These are phyloP conservation scores for Corydoras sp. DNA, from an alignment of 2,113 vertebrate species.

Conservation along the genomic window DNA sequence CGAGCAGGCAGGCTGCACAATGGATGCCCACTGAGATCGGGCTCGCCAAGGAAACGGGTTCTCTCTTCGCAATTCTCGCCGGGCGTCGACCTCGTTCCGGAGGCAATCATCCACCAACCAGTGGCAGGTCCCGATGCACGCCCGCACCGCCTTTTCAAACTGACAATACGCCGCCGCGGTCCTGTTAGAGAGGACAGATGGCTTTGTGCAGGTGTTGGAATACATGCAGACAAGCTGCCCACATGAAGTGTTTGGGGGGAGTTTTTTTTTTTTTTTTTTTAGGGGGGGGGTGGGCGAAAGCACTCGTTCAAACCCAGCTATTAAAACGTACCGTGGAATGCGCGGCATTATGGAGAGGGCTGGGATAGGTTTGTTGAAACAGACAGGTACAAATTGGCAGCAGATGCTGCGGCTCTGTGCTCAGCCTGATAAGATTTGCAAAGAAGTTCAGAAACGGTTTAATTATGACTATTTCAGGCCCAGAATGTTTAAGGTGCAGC, in stretches of 20 bases:
- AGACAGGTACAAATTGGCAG: too few species aligned
- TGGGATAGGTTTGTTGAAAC: too few species aligned
- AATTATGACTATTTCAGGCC: too few species aligned
- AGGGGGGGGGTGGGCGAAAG: too few species aligned
- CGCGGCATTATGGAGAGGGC: too few species aligned
- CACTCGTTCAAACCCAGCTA: too few species aligned
- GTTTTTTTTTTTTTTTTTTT: too few species aligned
- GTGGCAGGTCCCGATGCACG: constrained; percentile 25
- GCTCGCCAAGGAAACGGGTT: constrained; percentile 19
- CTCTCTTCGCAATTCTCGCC: constrained; percentile 31
- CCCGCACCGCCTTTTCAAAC: constrained; percentile 31
- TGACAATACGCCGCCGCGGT: constrained; percentile 34
- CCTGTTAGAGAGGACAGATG: constrained; percentile 36
- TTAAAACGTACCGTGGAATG: too few species aligned
- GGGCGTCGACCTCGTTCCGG: constrained; percentile 23
- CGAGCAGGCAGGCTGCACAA: constrained; percentile 21
- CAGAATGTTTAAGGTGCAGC: too few species aligned
- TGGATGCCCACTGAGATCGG: constrained; percentile 20
- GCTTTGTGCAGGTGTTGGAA: constrained; percentile 42
- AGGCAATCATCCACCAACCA: constrained; percentile 15
- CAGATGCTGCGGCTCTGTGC: too few species aligned
- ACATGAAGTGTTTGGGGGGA: constrained; percentile 2
- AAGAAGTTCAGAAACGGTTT: too few species aligned
- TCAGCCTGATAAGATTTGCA: too few species aligned
- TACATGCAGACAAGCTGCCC: constrained; percentile 22